Evolutionary conservation across 2,888 invertebrate species (phyloP), one percentile per base, ranked within the genome.

Genomic region (Trichogramma dendrolimi): DNA sequence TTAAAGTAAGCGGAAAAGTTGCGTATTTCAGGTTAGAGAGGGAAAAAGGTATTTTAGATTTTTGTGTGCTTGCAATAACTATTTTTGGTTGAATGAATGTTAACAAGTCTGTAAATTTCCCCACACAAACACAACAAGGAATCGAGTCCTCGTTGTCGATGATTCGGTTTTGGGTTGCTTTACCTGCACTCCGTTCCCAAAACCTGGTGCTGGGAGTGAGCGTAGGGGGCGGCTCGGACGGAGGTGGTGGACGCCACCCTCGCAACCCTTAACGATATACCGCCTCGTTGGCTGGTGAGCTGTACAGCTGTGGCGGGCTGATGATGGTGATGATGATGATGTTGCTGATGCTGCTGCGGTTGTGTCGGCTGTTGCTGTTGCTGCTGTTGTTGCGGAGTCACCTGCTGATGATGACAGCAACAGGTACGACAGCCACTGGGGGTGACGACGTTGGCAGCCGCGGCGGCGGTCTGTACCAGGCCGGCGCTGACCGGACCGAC

Each of bases 211-310:
- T 79, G 79, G 73, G 78, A 75, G 73, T 79, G 78, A 75, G 78
- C 77, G 79, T 79, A 79, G 76, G 79, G 79, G 75, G 77, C 76
- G 72, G 77, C 76, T 74, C 79, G 79, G 77, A 78, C 77, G 76
- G 79, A 79, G 78, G 79, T 79, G 78, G 79, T 78, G 77, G 79
- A 78, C 77, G 79, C 79, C 79, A 79, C 79, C 78, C 79, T 79
- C 76, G 79, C 79, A 73, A 79, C 79, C 76, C 79, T 76, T 74
- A 79, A 73, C 72, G 79, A 78, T 71, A 79, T 73, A 70, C 78
- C 79, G 72, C 75, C 74, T 70, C 79, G 77, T 70, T 78, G 78
- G 68, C 76, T 78, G 69, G 75, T 74, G 64, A 79, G 76, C 70
- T 78, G 79, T 64, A 79, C 76, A 68, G 75, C 68, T 50, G 70